Percentiles rank a stretch among this genome's conserved stretches.
Conservation (phyloP, 2,797 vertebrate genomes). For the Crax fasciolata region DNA sequence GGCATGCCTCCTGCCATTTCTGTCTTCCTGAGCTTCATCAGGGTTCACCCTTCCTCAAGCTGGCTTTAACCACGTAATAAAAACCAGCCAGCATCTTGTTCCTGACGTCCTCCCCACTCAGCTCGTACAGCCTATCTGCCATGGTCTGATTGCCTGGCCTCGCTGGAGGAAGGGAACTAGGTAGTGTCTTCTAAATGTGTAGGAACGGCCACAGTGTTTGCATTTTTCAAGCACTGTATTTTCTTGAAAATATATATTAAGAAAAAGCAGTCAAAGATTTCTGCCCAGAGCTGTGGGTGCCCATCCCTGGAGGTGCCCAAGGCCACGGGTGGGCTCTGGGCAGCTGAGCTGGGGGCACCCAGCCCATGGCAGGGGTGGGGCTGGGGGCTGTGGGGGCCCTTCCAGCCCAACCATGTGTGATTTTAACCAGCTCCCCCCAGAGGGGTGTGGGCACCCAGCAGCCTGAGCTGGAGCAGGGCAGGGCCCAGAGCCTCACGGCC, state of each 20-base stretch:
- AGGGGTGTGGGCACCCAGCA: not conserved
- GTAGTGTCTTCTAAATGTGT: not conserved
- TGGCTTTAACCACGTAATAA: not conserved
- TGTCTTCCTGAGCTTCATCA: not conserved
- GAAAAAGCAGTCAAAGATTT: too few species aligned
- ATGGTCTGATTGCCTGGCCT: not conserved
- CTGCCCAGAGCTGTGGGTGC: too few species aligned
- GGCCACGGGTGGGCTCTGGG: too few species aligned
- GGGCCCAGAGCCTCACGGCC: fast-evolving
- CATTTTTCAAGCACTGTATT: not conserved
- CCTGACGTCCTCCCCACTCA: not conserved
- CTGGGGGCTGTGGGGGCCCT: not conserved
- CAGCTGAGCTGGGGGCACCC: too few species aligned
- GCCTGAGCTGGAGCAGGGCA: not conserved
- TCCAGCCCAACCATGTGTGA: not conserved
- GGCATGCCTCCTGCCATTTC: not conserved
- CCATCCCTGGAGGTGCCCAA: too few species aligned
- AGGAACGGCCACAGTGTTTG: not conserved
- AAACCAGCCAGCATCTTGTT: not conserved
- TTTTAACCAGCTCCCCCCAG: fast-evolving
- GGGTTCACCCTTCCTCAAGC: not conserved
- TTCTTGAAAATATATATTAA: not conserved
- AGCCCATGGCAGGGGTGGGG: too few species aligned
- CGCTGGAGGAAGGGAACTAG: too few species aligned
- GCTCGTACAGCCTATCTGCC: fast-evolving